Base-by-base conservation (phyloP, 1,140 invertebrate species). In the Bicyclus anynana region DNA sequence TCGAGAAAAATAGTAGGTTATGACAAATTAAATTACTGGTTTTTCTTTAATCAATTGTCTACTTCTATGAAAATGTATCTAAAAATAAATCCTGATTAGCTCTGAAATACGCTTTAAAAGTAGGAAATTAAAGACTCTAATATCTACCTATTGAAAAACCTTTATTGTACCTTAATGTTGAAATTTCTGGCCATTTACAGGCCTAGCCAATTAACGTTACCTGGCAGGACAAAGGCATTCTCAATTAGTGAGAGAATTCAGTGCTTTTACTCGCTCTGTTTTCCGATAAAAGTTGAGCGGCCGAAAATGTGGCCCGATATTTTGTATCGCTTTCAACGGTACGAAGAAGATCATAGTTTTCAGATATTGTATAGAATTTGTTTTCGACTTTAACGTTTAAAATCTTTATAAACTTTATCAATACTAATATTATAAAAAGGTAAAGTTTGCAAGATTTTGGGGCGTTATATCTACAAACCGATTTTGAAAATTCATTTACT, bases 141-240 rank as follows among this genome's bases (percentile, higher is more conserved):
- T 50, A 18, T 14, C n/a, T 17, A 12, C 12, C 27, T 33, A 33
- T 50, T 35, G 9, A 50, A 50, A 50, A 51, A 37, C 18, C 17
- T 51, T 27, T 29, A 35, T 20, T 33, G 13, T 35, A 18, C 16
- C 44, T 14, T 47, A 42, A 49, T 23, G 13, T 21, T 20, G 21
- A 56, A 48, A 55, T 2, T 47, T 55, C 23, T 23, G 14, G 46
- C 29, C 44, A 56, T 37, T 56, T 56, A 40, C 33, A 47, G n/a
- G 44, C 23, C 5, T 21, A 27, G 44, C 21, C 46, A 49, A 56
- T 56, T 49, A 56, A 40, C 33, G 33, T 55, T 38, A 14, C 47
- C 33, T 27, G n/a, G 23, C 35, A 49, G 47, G 23, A 56, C 46
- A 56, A 56, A 56, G 54, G 47, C 46, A 29, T 56, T 40, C 47